phyloP scores from a whole-genome alignment of 2,888 invertebrate genomes.

The Latheticus oryzae region DNA sequence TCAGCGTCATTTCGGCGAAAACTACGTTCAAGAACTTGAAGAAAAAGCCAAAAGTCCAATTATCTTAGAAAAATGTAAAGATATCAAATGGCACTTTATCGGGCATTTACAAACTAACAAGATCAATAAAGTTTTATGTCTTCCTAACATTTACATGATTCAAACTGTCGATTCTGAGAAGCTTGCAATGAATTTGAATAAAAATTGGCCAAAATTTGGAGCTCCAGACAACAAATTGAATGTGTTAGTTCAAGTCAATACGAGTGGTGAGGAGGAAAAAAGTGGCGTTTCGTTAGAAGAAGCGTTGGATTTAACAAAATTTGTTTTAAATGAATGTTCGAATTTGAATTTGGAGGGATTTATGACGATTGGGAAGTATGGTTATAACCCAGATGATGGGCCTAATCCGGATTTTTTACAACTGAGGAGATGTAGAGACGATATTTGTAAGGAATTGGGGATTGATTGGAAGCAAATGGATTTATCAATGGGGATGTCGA shows the following conservation, averaged over 20 bases:
- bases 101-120: conserved; percentile 96
- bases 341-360: conserved; percentile 85
- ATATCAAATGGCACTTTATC: conserved; percentile 98
- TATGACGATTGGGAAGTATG: conserved; percentile 97
- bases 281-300: conserved; percentile 80
- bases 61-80: conserved; percentile 83
- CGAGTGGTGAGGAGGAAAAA: conserved; percentile 93
- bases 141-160: conserved; percentile 85
- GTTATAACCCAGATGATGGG: conserved; percentile 77
- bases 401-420: conserved; percentile 91
- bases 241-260: conserved; percentile 95
- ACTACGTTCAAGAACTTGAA: conserved; percentile 90
- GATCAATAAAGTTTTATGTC: conserved; percentile 81
- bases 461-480: conserved; percentile 74
- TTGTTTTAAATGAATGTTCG: conserved; percentile 80
- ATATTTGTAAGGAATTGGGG: conserved; percentile 76
- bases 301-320: conserved; percentile 75
- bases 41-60: conserved; percentile 80
- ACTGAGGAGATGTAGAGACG: conserved; percentile 77
- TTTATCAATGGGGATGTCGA: conserved; percentile 99
- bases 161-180: conserved; percentile 91
- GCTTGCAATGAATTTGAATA: conserved; percentile 83
- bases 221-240: conserved; percentile 72
- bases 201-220: conserved; percentile 76
- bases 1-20: conserved; percentile 96